These are phyloP conservation scores for Syngnathus typhle DNA, from an alignment of 2,113 vertebrate genomes.

Conservation along the genomic window DNA sequence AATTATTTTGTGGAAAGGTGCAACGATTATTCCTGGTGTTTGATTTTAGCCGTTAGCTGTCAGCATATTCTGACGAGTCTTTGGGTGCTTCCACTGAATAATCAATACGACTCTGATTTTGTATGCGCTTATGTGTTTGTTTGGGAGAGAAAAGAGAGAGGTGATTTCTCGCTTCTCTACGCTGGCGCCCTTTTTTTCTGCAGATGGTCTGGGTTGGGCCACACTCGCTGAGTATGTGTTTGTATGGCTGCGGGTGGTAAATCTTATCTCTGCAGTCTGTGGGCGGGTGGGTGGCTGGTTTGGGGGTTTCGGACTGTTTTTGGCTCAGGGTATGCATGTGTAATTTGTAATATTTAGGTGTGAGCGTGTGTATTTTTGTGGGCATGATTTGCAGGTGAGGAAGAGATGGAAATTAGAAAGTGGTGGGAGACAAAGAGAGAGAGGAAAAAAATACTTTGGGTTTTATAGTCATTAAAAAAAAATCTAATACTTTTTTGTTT, in stretches of 20 bases:
- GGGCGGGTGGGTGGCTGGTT: conserved; percentile 26
- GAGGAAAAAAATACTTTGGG: neutral
- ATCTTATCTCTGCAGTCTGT: conserved; percentile 39
- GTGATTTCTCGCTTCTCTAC: conserved; percentile 2
- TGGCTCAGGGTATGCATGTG: conserved; percentile 45
- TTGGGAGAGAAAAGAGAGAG: conserved; percentile 5
- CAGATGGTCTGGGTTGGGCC: conserved; percentile 7
- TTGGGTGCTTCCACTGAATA: conserved; percentile 32
- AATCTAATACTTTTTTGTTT: neutral
- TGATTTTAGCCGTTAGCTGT: conserved; percentile 36
- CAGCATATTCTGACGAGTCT: conserved; percentile 51
- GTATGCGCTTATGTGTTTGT: conserved; percentile 13
- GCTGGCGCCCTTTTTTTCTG: conserved; percentile 24
- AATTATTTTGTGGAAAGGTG: conserved; percentile 6
- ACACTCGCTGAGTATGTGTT: conserved; percentile 31
- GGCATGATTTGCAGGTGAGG: conserved; percentile 25
- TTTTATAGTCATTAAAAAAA: neutral
- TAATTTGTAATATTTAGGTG: conserved; percentile 15
- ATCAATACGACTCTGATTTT: conserved; percentile 45
- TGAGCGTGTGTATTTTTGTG: conserved; percentile 14
- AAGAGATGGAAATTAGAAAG: neutral
- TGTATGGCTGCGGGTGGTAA: conserved; percentile 50
- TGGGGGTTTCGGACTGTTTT: conserved; percentile 58
- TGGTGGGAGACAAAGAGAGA: conserved; percentile 3
- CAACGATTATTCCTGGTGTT: conserved; percentile 30